Evolutionary conservation across 2,888 invertebrate genomes (phyloP).

Genomic region (Noctua comes): DNA sequence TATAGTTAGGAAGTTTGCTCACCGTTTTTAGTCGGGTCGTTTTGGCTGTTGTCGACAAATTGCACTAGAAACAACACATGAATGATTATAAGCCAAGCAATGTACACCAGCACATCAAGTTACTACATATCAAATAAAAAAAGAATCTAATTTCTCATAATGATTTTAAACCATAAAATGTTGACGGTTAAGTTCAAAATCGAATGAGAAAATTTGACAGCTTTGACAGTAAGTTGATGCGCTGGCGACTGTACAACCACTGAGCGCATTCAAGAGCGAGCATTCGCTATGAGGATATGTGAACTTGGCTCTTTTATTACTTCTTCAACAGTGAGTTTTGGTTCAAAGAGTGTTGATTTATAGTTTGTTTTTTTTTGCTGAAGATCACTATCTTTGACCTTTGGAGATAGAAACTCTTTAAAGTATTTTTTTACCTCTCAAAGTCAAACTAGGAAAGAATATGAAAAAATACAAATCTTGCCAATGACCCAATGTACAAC

Average conservation of each 20-base stretch:
- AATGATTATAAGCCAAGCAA: conserved; percentile 8
- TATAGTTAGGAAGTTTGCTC: no score
- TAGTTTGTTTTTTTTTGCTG: not conserved
- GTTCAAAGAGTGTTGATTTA: not conserved
- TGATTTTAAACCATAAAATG: no score
- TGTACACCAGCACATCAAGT: no score
- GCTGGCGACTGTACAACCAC: no score
- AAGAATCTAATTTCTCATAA: no score
- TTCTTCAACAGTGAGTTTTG: not conserved
- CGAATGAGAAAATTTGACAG: no score
- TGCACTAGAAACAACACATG: no score
- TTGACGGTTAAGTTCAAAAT: no score
- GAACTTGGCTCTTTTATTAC: not conserved
- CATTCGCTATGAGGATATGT: not conserved
- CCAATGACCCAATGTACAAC: not conserved
- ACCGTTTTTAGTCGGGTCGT: no score
- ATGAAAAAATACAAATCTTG: not conserved
- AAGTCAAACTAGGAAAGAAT: not conserved
- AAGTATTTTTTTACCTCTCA: not conserved
- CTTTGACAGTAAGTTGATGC: no score
- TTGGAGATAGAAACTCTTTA: not conserved
- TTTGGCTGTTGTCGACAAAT: no score
- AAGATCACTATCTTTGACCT: not conserved
- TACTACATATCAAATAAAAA: no score
- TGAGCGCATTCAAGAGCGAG: not conserved